Base-by-base conservation (phyloP, 2,797 vertebrate species). In the Pseudotriccus pelzelni region DNA sequence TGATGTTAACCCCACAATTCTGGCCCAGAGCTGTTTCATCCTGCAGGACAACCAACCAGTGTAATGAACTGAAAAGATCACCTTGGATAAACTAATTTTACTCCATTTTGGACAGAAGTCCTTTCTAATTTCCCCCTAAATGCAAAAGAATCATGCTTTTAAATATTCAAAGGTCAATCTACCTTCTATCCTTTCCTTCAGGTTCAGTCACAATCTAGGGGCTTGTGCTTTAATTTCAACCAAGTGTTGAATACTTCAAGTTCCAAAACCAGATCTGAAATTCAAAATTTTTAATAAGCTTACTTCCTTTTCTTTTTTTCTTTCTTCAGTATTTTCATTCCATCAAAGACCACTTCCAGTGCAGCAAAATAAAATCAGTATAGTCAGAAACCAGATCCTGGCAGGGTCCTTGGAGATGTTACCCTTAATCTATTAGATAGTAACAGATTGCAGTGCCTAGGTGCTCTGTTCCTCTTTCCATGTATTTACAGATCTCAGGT, bases 251-350 rank as follows among this genome's bases (percentile, higher is more conserved):
- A 52, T 27, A 69, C 19, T 94, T 89, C 25, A 63, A 44, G 39
- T 73, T 87, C 59, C 87, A 91, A 82, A 95, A 95, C 11, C 13
- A 92, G 63, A 86, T 36, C 17, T n/a, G 49, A 90, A 91, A 27
- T 30, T 79, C 63, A 79, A 46, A 36, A 56, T 36, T 89, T 95
- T 52, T 93, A 90, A 90, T 46, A 90, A 87, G 44, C 55, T 76
- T 90, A 52, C 10, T 88, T 89, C 56, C 66, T 78, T 87, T 84
- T n/a, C 77, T 92, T 90, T 36, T 13, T 14, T 82, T 87, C 41
- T n/a, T 20, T 89, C 22, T 14, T 68, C 50, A 75, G 20, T 75
- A 85, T 87, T 95, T 89, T 92, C 44, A 67, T 92, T 87, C 56
- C 70, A 79, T 44, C 67, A 63, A 79, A 70, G 70, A 94, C 59